A percentile compares a stretch with the other conserved stretches of the same genome.
phyloP scores from a whole-genome alignment of 2,888 invertebrate genomes.

The Sepioteuthis lessoniana region DNA sequence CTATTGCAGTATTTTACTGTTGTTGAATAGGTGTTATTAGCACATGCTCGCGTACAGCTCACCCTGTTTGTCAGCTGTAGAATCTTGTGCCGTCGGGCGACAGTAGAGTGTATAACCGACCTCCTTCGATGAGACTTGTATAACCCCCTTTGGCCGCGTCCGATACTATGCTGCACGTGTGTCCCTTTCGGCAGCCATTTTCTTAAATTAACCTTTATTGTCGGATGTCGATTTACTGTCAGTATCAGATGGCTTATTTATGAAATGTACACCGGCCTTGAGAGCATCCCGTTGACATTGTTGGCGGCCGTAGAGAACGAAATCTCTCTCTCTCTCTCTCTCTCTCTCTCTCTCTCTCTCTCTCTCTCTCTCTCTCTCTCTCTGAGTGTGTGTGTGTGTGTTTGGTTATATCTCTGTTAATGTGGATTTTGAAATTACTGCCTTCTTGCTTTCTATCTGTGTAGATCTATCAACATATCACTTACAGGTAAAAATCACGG shows the following conservation, averaged over 20 bases:
- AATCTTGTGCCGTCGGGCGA: background rate
- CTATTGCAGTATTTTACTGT: background rate
- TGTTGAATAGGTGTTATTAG: background rate
- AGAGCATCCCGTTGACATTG: background rate
- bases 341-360: background rate
- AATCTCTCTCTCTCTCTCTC: background rate
- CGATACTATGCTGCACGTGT: constrained; percentile 21
- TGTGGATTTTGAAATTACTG: background rate
- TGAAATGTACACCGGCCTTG: background rate
- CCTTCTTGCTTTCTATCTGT: background rate
- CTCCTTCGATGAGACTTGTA: constrained; percentile 6
- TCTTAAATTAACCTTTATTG: constrained; percentile 23
- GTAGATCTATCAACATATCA: too few relatives aligned
- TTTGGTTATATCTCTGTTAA: too few relatives aligned
- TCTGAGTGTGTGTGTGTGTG: too few relatives aligned
- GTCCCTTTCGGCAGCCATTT: constrained; percentile 10
- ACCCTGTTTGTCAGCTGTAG: background rate
- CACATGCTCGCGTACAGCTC: background rate
- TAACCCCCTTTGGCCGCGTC: constrained; percentile 3
- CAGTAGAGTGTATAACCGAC: background rate
- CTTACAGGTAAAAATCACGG: too few relatives aligned
- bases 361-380: background rate
- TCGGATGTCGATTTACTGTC: constrained; percentile 33
- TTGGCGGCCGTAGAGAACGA: background rate
- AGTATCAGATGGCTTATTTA: background rate